These are phyloP conservation scores for Oncopeltus fasciatus DNA, from an alignment of 1,140 invertebrate genomes.

Conservation along the genomic window DNA sequence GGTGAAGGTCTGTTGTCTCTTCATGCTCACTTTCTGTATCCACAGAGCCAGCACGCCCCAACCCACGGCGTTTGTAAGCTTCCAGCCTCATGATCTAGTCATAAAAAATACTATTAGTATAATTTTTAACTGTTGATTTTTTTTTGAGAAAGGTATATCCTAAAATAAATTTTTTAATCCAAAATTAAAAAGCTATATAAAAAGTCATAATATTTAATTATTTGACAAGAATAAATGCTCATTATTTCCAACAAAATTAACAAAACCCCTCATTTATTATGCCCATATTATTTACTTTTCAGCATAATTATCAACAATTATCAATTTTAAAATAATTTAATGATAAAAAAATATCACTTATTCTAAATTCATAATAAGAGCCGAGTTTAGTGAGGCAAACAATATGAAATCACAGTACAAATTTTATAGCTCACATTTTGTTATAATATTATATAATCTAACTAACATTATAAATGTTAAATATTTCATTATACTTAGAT, in stretches of 20 bases:
- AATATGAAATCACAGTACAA: no score
- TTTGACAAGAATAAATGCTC: neutral
- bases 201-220: neutral
- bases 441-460: no score
- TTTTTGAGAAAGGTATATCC: neutral
- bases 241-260: neutral
- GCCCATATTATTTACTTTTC: neutral
- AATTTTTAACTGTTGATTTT: neutral
- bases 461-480: no score
- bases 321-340: no score
- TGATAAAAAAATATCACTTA: no score
- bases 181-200: neutral
- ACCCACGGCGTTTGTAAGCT: slow-evolving; percentile 36
- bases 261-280: neutral
- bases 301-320: no score
- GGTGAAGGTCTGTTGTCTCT: slow-evolving; percentile 27
- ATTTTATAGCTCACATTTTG: no score
- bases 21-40: slow-evolving; percentile 38
- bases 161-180: neutral
- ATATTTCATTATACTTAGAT: no score
- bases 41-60: slow-evolving; percentile 31
- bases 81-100: slow-evolving; percentile 48
- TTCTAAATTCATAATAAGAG: no score
- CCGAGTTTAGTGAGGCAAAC: no score
- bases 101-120: slow-evolving; percentile 1